Base-by-base conservation (phyloP, 2,113 vertebrate genomes). In the Sinocyclocheilus maitianheensis region DNA sequence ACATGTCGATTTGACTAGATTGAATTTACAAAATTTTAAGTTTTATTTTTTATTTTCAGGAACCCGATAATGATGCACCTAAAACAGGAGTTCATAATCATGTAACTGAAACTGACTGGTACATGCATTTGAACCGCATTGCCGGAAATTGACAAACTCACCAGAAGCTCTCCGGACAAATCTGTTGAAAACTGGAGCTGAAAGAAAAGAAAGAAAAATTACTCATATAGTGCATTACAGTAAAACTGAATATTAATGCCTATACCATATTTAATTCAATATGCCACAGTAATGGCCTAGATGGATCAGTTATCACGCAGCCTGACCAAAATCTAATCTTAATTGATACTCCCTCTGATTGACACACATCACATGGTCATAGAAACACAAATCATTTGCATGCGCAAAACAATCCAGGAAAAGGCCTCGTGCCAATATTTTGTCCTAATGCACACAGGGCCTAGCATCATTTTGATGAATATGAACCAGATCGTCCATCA, bases 81-180 rank as follows among this genome's bases (percentile, higher is more conserved):
- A 71, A 71, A 40, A 37, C 10, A 71, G 8, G 16, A 37, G 34
- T 20, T 11, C 0, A 9, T 20, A 71, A 65, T 65, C 63, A 26
- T 14, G 14, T 67, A 30, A 5, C 26, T 67, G 63, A 30, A 67
- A 7, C 16, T 9, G 14, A 1, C 26, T 34, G 30, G 30, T 34
- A 34, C 2, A 34, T 34, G 30, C 13, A 2, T 60, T 3, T 37
- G 5, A 67, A 16, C 13, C 18, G 16, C 67, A 71, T 40, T 10
- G 22, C 10, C 11, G 11, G 40, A 55, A 8, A 58, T 3, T 3
- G 58, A 60, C 58, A 60, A 88, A 92, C 94, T 94, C 93, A 99
- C 98, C 98, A 84, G 97, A 99, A 76, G 97, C 97, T 89, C 98
- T 95, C 85, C 97, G 96, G 89, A 97, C 96, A 93, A 97, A 99